Evolutionary conservation across 2,888 invertebrate genomes (phyloP), one percentile per base, ranked within the genome.

Genomic region (Cataglyphis livida): DNA sequence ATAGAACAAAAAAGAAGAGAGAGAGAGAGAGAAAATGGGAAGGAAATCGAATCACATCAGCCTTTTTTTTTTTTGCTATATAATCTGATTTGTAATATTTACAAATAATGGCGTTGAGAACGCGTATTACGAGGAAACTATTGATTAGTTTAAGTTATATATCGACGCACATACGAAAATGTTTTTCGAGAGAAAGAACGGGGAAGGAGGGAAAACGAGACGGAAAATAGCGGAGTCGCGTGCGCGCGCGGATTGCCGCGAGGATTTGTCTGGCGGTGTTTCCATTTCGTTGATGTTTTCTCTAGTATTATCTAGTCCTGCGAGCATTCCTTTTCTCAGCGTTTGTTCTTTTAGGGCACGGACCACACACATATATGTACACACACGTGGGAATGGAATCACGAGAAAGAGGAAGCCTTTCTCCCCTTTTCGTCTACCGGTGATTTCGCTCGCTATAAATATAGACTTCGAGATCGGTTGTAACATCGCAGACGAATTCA

Each of bases 281-380:
- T 91, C 70, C 75, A 86, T 79, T 86, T 93, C 91, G 92, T 93
- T 93, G 89, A 93, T 92, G 18, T 79, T 92, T 92, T 93, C 93
- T 94, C 93, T 94, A 94, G 94, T 94, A 94, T 94, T 94, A 94
- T 94, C 94, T 94, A 94, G 94, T 94, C 94, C 91, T 92, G 92
- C 91, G 92, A 82, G 85, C 85, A 81, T 85, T 65, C 74, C 73
- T 74, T 59, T 74, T 35, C 71, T 84, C 84, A 89, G 85, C 83
- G 85, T 87, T 66, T 83, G 81, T n/a, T 85, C 81, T 62, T 84
- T 76, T 82, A 79, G 73, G 59, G 68, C 48, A 61, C 41, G 64
- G 74, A 51, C n/a, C 48, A 78, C 71, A 65, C 48, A 44, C 0
- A 41, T 41, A 12, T 9, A 44, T 44, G 70, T 59, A 51, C 54